Conservation (phyloP, 2,113 vertebrate species). For the Paraplagusia blochii region DNA sequence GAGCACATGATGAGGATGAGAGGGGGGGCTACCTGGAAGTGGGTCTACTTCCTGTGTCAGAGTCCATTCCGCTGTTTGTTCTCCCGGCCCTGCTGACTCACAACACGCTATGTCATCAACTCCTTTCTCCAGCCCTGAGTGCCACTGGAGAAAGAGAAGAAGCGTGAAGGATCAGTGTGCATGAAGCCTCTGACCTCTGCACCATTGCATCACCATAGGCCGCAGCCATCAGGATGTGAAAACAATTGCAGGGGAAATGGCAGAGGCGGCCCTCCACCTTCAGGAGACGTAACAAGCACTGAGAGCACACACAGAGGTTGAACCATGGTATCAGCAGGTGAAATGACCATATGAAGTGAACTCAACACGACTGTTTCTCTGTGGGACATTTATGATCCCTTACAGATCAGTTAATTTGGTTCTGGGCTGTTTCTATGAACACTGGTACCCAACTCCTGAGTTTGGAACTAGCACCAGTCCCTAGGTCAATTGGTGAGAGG, state of each 20-base stretch:
- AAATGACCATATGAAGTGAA: background rate
- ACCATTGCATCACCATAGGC: slow-evolving; percentile 61
- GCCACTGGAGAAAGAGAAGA: slow-evolving; percentile 29
- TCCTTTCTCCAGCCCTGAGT: slow-evolving; percentile 17
- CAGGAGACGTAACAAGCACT: background rate
- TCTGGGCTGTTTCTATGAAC: slow-evolving; percentile 4
- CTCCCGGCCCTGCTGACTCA: slow-evolving; percentile 66
- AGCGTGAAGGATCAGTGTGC: slow-evolving; percentile 17
- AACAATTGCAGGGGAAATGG: slow-evolving; percentile 74
- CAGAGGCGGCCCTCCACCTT: slow-evolving; percentile 41
- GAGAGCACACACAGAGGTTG: no score
- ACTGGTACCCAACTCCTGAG: no score
- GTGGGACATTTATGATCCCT: no score
- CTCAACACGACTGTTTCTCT: no score
- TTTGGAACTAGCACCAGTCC: no score
- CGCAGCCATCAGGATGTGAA: slow-evolving; percentile 62
- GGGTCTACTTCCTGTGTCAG: slow-evolving; percentile 47
- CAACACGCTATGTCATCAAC: slow-evolving; percentile 42
- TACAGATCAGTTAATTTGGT: no score
- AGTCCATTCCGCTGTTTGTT: slow-evolving; percentile 42
- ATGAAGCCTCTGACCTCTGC: slow-evolving; percentile 47
- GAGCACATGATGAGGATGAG: slow-evolving; percentile 38
- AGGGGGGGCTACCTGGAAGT: slow-evolving; percentile 32
- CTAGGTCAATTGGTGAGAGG: no score
- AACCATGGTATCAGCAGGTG: no score